Conservation (phyloP, 35 echinoderm and acorn worm species). For the Ophioderma brevispina region DNA sequence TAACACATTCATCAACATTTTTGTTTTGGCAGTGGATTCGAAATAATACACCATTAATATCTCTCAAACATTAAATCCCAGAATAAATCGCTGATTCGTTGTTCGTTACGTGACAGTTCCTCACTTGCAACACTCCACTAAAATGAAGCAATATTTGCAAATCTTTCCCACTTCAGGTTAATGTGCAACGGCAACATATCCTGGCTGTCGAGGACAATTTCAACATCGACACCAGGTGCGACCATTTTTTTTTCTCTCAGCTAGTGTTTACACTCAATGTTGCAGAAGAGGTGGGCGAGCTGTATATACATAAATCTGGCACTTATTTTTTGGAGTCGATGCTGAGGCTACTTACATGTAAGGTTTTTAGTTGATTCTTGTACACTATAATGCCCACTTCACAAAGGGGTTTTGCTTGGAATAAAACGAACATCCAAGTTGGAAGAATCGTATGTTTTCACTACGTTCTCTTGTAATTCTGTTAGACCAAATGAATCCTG, state of each 20-base stretch:
- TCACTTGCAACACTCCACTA: not conserved
- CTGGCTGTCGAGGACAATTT: too few relatives aligned
- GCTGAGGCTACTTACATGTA: not conserved
- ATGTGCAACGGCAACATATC: not conserved
- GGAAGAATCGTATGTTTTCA: not conserved
- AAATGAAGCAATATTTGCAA: not conserved
- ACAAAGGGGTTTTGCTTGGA: not conserved
- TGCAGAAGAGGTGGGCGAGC: not conserved
- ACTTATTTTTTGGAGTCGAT: constrained; percentile 14
- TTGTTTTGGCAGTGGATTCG: not conserved
- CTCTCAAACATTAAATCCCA: too few relatives aligned
- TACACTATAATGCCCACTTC: constrained; percentile 5
- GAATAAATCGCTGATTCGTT: not conserved
- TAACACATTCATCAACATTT: not conserved
- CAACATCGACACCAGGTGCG: not conserved
- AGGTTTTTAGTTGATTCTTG: not conserved
- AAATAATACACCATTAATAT: not conserved
- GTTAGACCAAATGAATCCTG: not conserved
- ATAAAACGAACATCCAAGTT: not conserved
- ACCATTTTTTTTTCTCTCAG: not conserved
- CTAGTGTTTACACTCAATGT: not conserved
- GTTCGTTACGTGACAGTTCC: not conserved
- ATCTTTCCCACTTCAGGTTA: not conserved
- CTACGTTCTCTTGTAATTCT: not conserved
- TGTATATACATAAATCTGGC: constrained; percentile 14